Conservation (phyloP, 2,113 vertebrate genomes). For the Boleophthalmus pectinirostris region DNA sequence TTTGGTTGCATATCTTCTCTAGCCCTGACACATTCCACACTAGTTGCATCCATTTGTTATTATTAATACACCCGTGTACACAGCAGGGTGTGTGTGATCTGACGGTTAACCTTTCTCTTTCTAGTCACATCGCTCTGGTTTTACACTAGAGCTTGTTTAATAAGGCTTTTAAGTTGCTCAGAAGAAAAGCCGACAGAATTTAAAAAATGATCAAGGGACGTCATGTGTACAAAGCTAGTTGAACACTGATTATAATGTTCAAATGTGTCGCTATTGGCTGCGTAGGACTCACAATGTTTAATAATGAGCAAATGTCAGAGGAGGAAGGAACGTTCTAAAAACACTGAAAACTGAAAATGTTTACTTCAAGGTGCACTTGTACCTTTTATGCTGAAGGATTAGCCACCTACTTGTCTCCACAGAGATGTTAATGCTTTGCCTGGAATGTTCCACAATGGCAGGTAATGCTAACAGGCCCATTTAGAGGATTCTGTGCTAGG, state of each 20-base stretch:
- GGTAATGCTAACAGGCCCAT: too few species aligned
- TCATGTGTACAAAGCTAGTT: slow-evolving; percentile 5
- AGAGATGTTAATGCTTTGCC: too few species aligned
- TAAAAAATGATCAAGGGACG: slow-evolving; percentile 24
- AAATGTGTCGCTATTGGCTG: not conserved
- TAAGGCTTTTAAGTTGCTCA: slow-evolving; percentile 15
- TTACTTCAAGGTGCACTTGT: too few species aligned
- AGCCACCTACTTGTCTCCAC: too few species aligned
- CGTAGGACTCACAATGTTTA: not conserved
- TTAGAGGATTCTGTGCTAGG: too few species aligned
- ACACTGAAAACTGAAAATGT: not conserved
- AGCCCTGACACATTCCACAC: slow-evolving; percentile 7
- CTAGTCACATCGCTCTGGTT: slow-evolving; percentile 22
- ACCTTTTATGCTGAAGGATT: too few species aligned
- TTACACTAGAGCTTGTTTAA: slow-evolving; percentile 27
- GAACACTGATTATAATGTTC: slow-evolving; percentile 4
- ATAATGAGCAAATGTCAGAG: slow-evolving; percentile 5
- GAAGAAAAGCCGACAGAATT: slow-evolving; percentile 14
- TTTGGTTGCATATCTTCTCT: not conserved
- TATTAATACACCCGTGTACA: slow-evolving; percentile 31
- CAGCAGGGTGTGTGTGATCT: slow-evolving; percentile 18
- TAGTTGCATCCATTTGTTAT: slow-evolving; percentile 22
- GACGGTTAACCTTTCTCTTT: slow-evolving; percentile 29
- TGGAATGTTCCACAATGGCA: too few species aligned
- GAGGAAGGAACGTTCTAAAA: not conserved